Evolutionary conservation across 2,888 invertebrate genomes (phyloP).

Genomic region (Strigamia crassipes): DNA sequence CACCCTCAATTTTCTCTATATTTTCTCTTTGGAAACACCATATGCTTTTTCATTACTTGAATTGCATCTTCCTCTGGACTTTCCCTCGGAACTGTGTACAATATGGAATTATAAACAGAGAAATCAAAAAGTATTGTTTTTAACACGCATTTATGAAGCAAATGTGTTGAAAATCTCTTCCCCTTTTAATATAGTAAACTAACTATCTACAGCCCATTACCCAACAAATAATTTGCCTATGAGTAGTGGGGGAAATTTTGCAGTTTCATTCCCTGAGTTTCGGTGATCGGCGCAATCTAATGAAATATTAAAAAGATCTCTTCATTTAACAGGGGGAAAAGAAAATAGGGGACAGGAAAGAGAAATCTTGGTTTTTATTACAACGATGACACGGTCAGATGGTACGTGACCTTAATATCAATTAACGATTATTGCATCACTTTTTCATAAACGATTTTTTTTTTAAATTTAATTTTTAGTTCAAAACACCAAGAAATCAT

Average conservation of each 20-base stretch:
- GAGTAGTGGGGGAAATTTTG: constrained; percentile 44
- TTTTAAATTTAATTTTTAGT: neutral
- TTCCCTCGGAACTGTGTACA: neutral
- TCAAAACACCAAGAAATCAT: neutral
- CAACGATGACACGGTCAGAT: constrained; percentile 35
- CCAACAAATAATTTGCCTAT: constrained; percentile 7
- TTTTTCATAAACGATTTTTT: neutral
- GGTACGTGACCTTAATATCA: constrained; percentile 37
- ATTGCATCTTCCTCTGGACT: neutral
- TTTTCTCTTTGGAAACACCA: constrained; percentile 4
- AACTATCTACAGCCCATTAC: neutral
- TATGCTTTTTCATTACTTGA: neutral
- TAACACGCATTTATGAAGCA: neutral
- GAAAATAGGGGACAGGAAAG: constrained; percentile 33
- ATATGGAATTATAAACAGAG: neutral
- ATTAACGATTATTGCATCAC: neutral
- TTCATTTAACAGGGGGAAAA: constrained; percentile 43
- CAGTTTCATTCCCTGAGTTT: constrained; percentile 43
- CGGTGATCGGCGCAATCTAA: constrained; percentile 36
- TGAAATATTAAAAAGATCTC: constrained; percentile 47
- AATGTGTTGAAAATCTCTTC: neutral
- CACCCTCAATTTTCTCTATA: constrained; percentile 23
- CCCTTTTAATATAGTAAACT: neutral
- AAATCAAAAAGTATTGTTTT: neutral
- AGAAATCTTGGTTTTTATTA: constrained; percentile 37